A percentile compares a stretch with the other conserved stretches of the same genome.
These are phyloP conservation scores for Cephonodes hylas DNA, from an alignment of 2,888 invertebrate species.

Conservation along the genomic window DNA sequence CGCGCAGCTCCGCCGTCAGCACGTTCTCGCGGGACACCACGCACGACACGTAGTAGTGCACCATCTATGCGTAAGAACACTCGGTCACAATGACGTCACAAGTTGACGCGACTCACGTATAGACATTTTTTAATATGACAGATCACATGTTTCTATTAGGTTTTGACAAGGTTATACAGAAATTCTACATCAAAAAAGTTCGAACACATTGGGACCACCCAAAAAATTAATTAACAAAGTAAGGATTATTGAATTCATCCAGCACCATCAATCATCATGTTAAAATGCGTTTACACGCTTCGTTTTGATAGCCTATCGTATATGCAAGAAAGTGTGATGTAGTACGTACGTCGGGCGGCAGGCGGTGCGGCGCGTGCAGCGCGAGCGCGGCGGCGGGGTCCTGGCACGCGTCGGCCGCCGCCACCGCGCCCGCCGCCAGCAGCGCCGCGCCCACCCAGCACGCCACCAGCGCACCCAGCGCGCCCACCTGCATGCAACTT, in stretches of 20 bases:
- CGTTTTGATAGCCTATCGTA: too few relatives aligned
- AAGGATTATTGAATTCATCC: too few relatives aligned
- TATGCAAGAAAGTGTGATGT: too few relatives aligned
- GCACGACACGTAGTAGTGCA: conserved; percentile 91
- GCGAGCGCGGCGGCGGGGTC: conserved; percentile 91
- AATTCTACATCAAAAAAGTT: too few relatives aligned
- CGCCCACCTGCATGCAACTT: conserved; percentile 60
- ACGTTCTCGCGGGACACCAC: conserved; percentile 88
- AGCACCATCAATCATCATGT: too few relatives aligned
- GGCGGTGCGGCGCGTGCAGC: conserved; percentile 80
- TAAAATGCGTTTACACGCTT: too few relatives aligned
- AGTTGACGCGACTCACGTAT: too few relatives aligned
- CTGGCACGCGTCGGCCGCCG: conserved; percentile 91
- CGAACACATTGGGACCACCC: too few relatives aligned
- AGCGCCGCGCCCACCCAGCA: conserved; percentile 95
- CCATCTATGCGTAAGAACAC: conserved; percentile 59
- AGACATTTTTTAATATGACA: too few relatives aligned
- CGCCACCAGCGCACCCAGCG: conserved; percentile 85
- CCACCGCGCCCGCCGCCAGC: conserved; percentile 92
- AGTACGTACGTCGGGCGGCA: conserved; percentile 78
- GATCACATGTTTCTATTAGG: too few relatives aligned
- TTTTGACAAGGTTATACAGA: too few relatives aligned
- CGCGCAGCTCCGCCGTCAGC: conserved; percentile 90
- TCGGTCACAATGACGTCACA: not conserved
- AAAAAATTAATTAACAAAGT: too few relatives aligned